Conservation (phyloP, 2,797 vertebrate genomes). For the Centroberyx gerrardi region DNA sequence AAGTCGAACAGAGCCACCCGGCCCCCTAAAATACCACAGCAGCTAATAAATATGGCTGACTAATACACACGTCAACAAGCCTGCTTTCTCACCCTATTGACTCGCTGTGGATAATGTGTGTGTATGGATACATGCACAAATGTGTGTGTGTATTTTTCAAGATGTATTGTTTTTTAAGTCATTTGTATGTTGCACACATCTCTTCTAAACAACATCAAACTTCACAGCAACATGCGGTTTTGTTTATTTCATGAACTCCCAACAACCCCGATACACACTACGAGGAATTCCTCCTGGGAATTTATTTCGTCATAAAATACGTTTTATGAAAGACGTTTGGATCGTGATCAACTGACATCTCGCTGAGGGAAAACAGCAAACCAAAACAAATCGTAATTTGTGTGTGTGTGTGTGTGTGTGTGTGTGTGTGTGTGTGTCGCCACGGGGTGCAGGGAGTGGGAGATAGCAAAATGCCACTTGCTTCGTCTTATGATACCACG, state of each 20-base stretch:
- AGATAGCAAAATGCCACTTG: conserved; percentile 66
- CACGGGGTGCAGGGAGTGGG: conserved; percentile 41
- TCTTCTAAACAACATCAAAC: not conserved
- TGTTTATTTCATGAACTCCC: conserved; percentile 21
- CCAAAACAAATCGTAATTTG: conserved; percentile 38
- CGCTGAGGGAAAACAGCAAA: conserved; percentile 30
- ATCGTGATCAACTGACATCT: conserved; percentile 36
- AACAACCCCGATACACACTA: not conserved
- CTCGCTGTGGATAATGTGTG: conserved; percentile 36
- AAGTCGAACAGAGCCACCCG: conserved; percentile 73
- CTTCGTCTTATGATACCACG: conserved; percentile 60
- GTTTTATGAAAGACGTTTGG: conserved; percentile 28
- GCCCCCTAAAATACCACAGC: conserved; percentile 72
- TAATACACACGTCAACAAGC: conserved; percentile 72
- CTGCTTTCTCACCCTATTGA: conserved; percentile 66
- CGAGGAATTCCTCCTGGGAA: conserved; percentile 27
- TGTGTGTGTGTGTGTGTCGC: conserved; percentile 27
- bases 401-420: conserved; percentile 23
- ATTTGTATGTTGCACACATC: not conserved
- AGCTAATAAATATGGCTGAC: conserved; percentile 78
- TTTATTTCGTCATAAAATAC: conserved; percentile 14
- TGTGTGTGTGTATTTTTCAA: conserved; percentile 31
- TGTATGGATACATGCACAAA: conserved; percentile 46
- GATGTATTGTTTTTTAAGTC: too few species aligned
- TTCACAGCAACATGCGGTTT: not conserved